A percentile compares a stretch with the other conserved stretches of the same genome.
phyloP scores from a whole-genome alignment of 2,888 invertebrate species.

The Abrostola tripartita region DNA sequence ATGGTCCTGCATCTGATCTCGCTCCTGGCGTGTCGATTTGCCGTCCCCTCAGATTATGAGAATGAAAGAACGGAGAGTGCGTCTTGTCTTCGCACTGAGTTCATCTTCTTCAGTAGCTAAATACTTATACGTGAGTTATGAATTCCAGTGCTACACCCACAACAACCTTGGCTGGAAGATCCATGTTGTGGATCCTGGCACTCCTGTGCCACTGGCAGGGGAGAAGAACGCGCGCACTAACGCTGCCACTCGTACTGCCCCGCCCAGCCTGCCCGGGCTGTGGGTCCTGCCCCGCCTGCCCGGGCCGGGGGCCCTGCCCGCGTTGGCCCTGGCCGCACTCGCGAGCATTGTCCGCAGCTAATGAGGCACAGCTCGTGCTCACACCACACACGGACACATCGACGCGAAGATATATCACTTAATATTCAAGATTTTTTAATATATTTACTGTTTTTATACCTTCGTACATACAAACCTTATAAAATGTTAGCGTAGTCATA shows the following conservation, averaged over 20 bases:
- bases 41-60: too few relatives aligned
- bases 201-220: constrained; percentile 72
- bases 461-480: not conserved
- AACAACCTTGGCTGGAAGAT: constrained; percentile 98
- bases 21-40: too few relatives aligned
- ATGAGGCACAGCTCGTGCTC: not conserved
- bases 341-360: not conserved
- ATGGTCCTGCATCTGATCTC: too few relatives aligned
- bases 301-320: not conserved
- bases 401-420: not conserved
- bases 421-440: not conserved
- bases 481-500: constrained; percentile 1
- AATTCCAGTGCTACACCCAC: constrained; percentile 95
- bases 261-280: not conserved
- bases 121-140: constrained; percentile 16
- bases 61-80: too few relatives aligned
- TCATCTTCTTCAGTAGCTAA: too few relatives aligned
- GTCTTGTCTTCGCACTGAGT: too few relatives aligned
- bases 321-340: not conserved
- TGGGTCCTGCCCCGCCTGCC: constrained; percentile 8
- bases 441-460: constrained; percentile 4
- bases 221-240: constrained; percentile 65
- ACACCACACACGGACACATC: not conserved
- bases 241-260: constrained; percentile 41
- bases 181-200: constrained; percentile 93